A percentile compares a stretch with the other conserved stretches of the same genome.
Conservation (phyloP, 2,797 vertebrate genomes). For the Arrhamphus sclerolepis region DNA sequence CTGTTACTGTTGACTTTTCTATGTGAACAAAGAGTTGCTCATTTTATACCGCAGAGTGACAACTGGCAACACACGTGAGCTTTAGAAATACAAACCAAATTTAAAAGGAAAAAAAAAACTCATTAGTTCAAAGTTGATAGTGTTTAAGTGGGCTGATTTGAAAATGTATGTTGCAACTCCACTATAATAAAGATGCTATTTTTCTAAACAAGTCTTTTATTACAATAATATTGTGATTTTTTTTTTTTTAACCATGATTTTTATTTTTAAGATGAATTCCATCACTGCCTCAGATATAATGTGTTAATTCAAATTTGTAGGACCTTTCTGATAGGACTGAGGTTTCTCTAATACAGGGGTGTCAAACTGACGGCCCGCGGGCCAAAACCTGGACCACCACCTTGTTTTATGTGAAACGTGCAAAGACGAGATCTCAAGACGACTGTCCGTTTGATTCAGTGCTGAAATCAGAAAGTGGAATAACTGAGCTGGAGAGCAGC, state of each 20-base stretch:
- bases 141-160: slow-evolving; percentile 10
- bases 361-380: too few species aligned
- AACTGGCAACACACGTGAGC: slow-evolving; percentile 1
- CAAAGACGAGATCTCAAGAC: too few species aligned
- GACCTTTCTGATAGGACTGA: background rate
- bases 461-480: too few species aligned
- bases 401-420: too few species aligned
- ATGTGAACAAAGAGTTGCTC: slow-evolving; percentile 9
- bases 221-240: background rate
- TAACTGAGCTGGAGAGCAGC: too few species aligned
- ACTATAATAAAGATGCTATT: slow-evolving; percentile 68
- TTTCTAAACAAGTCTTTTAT: slow-evolving; percentile 48
- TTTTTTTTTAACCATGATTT: background rate
- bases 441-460: too few species aligned
- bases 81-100: slow-evolving; percentile 17
- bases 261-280: too few species aligned
- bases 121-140: slow-evolving; percentile 11
- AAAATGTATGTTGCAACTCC: slow-evolving; percentile 16
- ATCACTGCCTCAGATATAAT: background rate
- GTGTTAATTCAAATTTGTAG: background rate
- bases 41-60: slow-evolving; percentile 6
- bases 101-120: background rate
- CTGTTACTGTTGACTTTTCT: slow-evolving; percentile 3
- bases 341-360: too few species aligned
- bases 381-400: too few species aligned